Percentiles rank a stretch among this genome's conserved stretches.
Evolutionary conservation across 2,113 vertebrate species (phyloP).

Genomic region (Cephalopterus ornatus): DNA sequence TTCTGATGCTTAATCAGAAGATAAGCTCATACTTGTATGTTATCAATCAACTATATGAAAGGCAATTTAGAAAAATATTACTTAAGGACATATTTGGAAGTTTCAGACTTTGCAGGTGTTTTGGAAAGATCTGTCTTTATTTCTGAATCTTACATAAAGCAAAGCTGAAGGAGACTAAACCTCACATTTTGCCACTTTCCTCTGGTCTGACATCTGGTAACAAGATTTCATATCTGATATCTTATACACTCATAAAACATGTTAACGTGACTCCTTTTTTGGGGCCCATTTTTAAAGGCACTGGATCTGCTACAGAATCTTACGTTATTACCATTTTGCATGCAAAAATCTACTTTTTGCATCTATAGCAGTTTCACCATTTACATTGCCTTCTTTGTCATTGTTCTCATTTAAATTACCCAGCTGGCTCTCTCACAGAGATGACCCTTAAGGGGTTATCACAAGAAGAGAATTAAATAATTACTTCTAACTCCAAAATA

Average conservation of each 20-base stretch:
- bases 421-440: not conserved
- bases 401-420: not conserved
- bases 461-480: not conserved
- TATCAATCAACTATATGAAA: not conserved
- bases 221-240: not conserved
- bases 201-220: not conserved
- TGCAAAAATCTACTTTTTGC: not conserved
- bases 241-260: not conserved
- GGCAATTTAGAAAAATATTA: not conserved
- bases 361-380: not conserved
- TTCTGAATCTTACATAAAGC: not conserved
- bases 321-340: not conserved
- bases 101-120: not conserved
- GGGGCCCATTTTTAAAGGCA: not conserved
- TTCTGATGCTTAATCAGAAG: not conserved
- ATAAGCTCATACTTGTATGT: not conserved
- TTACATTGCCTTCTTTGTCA: not conserved
- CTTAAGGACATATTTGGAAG: not conserved
- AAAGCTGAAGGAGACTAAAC: not conserved
- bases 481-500: not conserved
- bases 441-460: not conserved
- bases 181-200: not conserved
- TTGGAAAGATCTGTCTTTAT: not conserved
- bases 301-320: not conserved
- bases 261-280: not conserved